Percentiles rank a stretch among this genome's conserved stretches.
Conservation (phyloP, 1,140 invertebrate species). For the Lysiphlebus fabarum region DNA sequence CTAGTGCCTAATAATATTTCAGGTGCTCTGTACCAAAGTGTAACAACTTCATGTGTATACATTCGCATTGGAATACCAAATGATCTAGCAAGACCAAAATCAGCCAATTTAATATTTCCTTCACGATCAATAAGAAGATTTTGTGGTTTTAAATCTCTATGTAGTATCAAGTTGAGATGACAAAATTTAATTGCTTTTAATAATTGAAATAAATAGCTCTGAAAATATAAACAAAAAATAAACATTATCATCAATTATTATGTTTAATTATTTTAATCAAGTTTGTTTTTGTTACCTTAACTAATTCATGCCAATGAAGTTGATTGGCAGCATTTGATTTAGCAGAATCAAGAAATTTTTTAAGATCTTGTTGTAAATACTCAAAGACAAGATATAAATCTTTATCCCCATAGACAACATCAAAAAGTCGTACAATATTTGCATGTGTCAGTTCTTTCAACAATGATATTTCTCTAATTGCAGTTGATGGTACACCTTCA, state of each 20-base stretch:
- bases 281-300: slow-evolving; percentile 65
- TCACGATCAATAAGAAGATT: slow-evolving; percentile 79
- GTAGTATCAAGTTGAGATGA: slow-evolving; percentile 82
- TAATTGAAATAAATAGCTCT: slow-evolving; percentile 88
- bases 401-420: slow-evolving; percentile 79
- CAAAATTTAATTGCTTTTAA: slow-evolving; percentile 88
- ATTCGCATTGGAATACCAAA: slow-evolving; percentile 80
- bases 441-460: slow-evolving; percentile 86
- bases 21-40: slow-evolving; percentile 94
- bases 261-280: no score
- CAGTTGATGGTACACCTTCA: slow-evolving; percentile 93
- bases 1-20: slow-evolving; percentile 90
- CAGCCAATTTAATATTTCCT: slow-evolving; percentile 84
- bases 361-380: slow-evolving; percentile 88
- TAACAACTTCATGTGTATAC: slow-evolving; percentile 93
- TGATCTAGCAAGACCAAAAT: slow-evolving; percentile 84
- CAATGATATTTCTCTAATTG: slow-evolving; percentile 89
- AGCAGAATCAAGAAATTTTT: slow-evolving; percentile 73
- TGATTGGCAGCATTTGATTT: slow-evolving; percentile 59
- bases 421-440: slow-evolving; percentile 83
- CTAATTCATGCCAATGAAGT: slow-evolving; percentile 49
- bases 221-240: no score
- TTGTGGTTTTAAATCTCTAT: slow-evolving; percentile 89
- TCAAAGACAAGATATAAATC: slow-evolving; percentile 89
- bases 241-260: no score